Evolutionary conservation across 2,888 invertebrate species (phyloP).

Genomic region (Augiades crinisus): DNA sequence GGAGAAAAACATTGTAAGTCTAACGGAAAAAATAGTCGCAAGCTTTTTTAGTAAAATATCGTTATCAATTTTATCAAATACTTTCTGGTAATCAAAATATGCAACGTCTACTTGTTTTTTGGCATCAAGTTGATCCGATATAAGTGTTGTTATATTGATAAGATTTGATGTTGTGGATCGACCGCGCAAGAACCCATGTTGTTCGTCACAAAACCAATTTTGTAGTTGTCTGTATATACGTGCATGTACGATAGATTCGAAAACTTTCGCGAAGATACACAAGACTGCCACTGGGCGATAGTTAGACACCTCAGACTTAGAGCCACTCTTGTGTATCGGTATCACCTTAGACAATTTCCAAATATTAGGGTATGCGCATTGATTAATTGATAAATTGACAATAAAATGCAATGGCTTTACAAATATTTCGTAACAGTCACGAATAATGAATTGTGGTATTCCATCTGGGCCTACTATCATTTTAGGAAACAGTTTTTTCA

Average conservation of each 20-base stretch:
- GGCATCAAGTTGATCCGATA: neutral
- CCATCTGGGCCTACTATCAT: conserved; percentile 1
- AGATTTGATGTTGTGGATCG: neutral
- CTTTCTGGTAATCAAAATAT: neutral
- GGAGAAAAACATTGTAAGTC: too few relatives aligned
- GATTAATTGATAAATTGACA: too few relatives aligned
- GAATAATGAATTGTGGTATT: neutral
- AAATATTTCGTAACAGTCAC: neutral
- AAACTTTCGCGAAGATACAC: too few relatives aligned
- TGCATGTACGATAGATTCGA: too few relatives aligned
- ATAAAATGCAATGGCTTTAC: neutral
- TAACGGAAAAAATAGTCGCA: too few relatives aligned
- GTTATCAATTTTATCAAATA: neutral
- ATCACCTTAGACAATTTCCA: too few relatives aligned
- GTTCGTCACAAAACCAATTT: neutral
- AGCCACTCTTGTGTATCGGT: too few relatives aligned
- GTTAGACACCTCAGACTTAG: too few relatives aligned
- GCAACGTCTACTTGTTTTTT: neutral
- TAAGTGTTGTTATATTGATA: neutral
- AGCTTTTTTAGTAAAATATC: too few relatives aligned
- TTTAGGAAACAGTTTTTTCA: neutral
- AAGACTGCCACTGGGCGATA: too few relatives aligned
- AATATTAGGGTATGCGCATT: too few relatives aligned
- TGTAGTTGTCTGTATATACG: neutral
- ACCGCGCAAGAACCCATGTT: neutral